phyloP scores from a whole-genome alignment of 2,113 vertebrate genomes.

The Nycticorax nycticorax region DNA sequence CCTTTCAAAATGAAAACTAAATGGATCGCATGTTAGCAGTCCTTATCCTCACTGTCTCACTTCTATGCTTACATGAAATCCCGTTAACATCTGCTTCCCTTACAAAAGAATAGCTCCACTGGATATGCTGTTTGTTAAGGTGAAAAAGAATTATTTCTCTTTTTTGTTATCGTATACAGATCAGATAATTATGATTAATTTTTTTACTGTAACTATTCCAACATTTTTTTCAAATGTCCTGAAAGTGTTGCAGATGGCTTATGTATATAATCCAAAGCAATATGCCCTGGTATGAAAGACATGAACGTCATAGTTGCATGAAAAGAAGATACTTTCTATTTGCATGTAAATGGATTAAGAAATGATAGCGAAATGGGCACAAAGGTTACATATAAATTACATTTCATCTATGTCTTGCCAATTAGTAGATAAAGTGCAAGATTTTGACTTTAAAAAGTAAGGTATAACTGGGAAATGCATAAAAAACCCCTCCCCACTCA shows the following conservation, averaged over 20 bases:
- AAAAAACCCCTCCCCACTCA: not conserved
- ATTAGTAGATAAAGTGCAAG: not conserved
- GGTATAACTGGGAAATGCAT: not conserved
- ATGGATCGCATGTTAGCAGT: not conserved
- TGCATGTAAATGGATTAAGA: not conserved
- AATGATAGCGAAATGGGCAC: not conserved
- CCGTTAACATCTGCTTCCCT: not conserved
- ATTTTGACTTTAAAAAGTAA: not conserved
- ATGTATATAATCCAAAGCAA: not conserved
- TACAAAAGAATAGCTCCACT: not conserved
- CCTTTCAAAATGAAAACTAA: not conserved
- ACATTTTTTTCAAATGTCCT: not conserved
- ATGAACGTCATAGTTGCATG: not conserved
- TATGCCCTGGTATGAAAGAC: not conserved
- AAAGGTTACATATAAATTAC: not conserved
- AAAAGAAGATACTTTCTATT: not conserved
- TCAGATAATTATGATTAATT: not conserved
- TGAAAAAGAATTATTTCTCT: not conserved
- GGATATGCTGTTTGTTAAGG: not conserved
- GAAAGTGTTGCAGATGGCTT: not conserved
- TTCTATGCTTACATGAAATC: not conserved
- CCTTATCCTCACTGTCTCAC: not conserved
- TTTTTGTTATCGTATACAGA: not conserved
- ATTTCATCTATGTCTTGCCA: not conserved
- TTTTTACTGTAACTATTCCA: not conserved